phyloP scores from a whole-genome alignment of 2,797 vertebrate species.

The Lemur catta region DNA sequence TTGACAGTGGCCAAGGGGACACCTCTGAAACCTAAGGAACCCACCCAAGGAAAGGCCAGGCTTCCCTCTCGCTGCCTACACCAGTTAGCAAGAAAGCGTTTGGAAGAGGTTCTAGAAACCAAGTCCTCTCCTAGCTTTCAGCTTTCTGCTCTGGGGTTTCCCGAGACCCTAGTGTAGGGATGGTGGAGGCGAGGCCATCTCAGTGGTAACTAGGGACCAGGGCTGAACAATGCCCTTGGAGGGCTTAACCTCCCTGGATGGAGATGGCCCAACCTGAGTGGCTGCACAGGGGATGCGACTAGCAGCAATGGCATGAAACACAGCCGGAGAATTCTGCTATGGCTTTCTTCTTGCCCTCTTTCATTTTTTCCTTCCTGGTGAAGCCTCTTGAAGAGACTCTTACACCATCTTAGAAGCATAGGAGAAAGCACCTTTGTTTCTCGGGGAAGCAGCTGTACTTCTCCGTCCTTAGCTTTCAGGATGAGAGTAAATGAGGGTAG shows the following conservation, averaged over 20 bases:
- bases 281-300: neutral
- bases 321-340: neutral
- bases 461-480: neutral
- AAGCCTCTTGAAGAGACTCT: constrained; percentile 70
- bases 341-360: constrained; percentile 43
- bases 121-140: neutral
- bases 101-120: neutral
- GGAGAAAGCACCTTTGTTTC: constrained; percentile 77
- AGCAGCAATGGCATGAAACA: constrained; percentile 1
- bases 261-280: neutral
- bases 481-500: constrained; percentile 20
- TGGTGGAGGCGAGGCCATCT: neutral
- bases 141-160: neutral
- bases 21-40: constrained; percentile 2
- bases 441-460: constrained; percentile 54
- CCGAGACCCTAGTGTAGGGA: neutral
- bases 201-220: constrained; percentile 38
- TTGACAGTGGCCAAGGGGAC: neutral
- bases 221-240: constrained; percentile 71
- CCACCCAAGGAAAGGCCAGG: constrained; percentile 36
- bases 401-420: constrained; percentile 79
- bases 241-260: constrained; percentile 34
- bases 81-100: neutral
- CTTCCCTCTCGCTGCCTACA: neutral
- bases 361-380: constrained; percentile 49